These are phyloP conservation scores for Sinhomidia bicolor DNA, from an alignment of 2,888 invertebrate genomes.

Conservation along the genomic window DNA sequence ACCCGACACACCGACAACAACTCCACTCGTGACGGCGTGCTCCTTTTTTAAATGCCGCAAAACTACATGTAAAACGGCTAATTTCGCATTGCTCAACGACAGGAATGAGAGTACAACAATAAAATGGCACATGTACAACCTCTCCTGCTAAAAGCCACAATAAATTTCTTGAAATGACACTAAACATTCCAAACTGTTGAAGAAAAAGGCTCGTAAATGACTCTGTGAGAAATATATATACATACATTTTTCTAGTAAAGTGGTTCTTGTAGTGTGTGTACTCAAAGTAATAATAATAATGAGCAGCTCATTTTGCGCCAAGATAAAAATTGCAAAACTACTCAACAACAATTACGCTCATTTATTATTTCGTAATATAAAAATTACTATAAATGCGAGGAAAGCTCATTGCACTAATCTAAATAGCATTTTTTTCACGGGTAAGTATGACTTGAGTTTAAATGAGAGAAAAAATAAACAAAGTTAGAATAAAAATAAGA, in stretches of 20 bases:
- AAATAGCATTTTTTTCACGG: background rate
- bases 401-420: background rate
- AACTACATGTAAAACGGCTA: conserved; percentile 55
- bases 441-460: background rate
- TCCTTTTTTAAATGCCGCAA: conserved; percentile 66
- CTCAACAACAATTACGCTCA: background rate
- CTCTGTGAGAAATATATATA: background rate
- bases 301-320: conserved; percentile 40
- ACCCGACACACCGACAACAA: conserved; percentile 57
- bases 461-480: too few relatives aligned
- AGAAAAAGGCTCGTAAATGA: conserved; percentile 41
- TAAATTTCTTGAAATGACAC: conserved; percentile 53
- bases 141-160: conserved; percentile 51
- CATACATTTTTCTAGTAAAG: conserved; percentile 27
- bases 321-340: conserved; percentile 37
- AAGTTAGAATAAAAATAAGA: background rate
- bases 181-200: conserved; percentile 51
- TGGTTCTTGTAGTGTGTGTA: too few relatives aligned
- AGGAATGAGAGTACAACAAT: conserved; percentile 37
- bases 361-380: background rate
- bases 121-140: conserved; percentile 49
- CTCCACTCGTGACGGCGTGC: conserved; percentile 47
- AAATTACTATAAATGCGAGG: background rate
- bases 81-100: conserved; percentile 44
- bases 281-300: too few relatives aligned